Conservation (phyloP, 2,888 invertebrate genomes). For the Caenorhabditis sinica region DNA sequence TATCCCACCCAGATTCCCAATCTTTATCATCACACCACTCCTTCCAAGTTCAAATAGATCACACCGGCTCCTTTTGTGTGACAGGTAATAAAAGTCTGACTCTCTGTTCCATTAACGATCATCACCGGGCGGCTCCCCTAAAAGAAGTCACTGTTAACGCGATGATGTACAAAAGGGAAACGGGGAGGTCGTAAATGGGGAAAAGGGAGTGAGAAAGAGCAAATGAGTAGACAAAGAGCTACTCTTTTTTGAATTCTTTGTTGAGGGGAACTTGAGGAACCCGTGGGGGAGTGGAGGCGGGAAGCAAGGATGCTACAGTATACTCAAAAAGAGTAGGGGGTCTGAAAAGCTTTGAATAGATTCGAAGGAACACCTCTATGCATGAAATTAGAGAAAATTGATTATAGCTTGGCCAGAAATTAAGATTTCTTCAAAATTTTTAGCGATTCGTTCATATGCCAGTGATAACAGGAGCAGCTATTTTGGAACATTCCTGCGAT, state of each 20-base stretch:
- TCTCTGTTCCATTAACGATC: constrained; percentile 7
- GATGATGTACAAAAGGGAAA: constrained; percentile 29
- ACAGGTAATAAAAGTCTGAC: constrained; percentile 11
- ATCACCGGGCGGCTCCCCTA: constrained; percentile 19
- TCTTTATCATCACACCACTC: constrained; percentile 4
- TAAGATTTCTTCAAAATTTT: too few species aligned
- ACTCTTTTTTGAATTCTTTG: constrained; percentile 3
- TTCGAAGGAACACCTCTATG: too few species aligned
- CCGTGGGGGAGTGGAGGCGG: too few species aligned
- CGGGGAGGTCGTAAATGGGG: constrained; percentile 14
- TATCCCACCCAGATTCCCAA: background rate
- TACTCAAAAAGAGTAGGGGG: background rate
- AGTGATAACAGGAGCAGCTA: too few species aligned
- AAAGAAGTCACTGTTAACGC: constrained; percentile 12
- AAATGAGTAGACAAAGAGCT: background rate
- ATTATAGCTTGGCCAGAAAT: too few species aligned
- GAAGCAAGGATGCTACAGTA: background rate
- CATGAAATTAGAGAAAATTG: too few species aligned
- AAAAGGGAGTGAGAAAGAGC: background rate
- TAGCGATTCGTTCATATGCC: too few species aligned
- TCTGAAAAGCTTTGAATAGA: too few species aligned
- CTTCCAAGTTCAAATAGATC: background rate
- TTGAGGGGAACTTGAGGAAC: background rate
- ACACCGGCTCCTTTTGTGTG: constrained; percentile 4
- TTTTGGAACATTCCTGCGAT: too few species aligned